phyloP scores from a whole-genome alignment of 2,113 vertebrate species.

The Hippocampus comes region DNA sequence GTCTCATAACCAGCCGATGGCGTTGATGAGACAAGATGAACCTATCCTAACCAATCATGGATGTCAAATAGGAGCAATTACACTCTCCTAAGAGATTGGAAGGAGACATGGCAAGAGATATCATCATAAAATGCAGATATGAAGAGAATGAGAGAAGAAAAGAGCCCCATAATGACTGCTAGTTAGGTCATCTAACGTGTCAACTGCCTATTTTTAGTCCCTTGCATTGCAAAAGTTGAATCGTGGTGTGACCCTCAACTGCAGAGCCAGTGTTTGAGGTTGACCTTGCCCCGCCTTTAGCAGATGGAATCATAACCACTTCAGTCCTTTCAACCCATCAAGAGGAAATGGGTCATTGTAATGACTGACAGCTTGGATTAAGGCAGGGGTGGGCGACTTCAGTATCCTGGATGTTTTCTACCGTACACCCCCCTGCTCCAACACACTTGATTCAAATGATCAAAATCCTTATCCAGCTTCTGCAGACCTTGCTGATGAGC shows the following conservation, averaged over 20 bases:
- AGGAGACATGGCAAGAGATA: not conserved
- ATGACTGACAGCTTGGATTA: slow-evolving; percentile 34
- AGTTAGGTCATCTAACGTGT: not conserved
- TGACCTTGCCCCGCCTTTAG: slow-evolving; percentile 36
- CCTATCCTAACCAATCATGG: slow-evolving; percentile 20
- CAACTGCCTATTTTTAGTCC: slow-evolving; percentile 25
- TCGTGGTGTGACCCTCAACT: slow-evolving; percentile 28
- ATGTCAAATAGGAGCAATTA: slow-evolving; percentile 31
- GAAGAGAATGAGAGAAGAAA: not conserved
- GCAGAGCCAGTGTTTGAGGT: slow-evolving; percentile 29
- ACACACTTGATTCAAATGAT: too few species aligned
- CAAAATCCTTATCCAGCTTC: too few species aligned
- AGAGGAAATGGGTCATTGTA: slow-evolving; percentile 29
- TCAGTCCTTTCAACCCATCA: slow-evolving; percentile 33
- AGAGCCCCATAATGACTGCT: slow-evolving; percentile 15
- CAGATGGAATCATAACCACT: slow-evolving; percentile 35
- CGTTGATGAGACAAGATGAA: slow-evolving; percentile 15
- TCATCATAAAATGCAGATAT: not conserved
- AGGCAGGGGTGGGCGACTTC: too few species aligned
- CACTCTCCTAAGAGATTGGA: slow-evolving; percentile 5
- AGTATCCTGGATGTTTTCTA: too few species aligned
- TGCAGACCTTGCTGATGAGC: too few species aligned
- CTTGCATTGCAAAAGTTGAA: slow-evolving; percentile 3
- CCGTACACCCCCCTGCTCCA: too few species aligned
- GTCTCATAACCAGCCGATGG: not conserved